These are phyloP conservation scores for Hydrolagus affinis DNA, from an alignment of 2,113 vertebrate genomes.

Conservation along the genomic window DNA sequence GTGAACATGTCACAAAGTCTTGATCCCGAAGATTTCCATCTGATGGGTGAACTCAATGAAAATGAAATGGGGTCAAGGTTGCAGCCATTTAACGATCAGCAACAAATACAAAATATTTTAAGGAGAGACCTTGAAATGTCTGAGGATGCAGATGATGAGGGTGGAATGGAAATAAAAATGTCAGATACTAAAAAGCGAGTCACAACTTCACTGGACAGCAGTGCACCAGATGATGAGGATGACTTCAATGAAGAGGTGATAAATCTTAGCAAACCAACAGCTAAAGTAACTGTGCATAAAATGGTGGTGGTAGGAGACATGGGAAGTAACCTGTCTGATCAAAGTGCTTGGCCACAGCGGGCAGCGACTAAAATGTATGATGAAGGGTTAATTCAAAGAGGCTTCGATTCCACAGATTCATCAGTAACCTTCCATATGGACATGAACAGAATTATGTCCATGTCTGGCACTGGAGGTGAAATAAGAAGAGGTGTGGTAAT, in stretches of 20 bases:
- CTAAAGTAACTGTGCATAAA: not conserved
- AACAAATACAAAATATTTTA: not conserved
- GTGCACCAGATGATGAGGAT: no score
- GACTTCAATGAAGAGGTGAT: not conserved
- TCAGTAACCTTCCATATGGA: constrained; percentile 76
- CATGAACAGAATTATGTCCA: constrained; percentile 45
- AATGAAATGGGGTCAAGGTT: constrained; percentile 49
- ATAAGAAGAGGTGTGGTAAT: constrained; percentile 39
- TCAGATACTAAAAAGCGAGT: constrained; percentile 43
- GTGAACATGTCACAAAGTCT: constrained; percentile 76
- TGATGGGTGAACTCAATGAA: constrained; percentile 41
- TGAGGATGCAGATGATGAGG: not conserved
- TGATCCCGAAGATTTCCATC: constrained; percentile 52
- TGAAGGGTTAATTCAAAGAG: not conserved
- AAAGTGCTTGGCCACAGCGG: not conserved
- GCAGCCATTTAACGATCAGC: constrained; percentile 36
- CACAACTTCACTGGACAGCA: not conserved
- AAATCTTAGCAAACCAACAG: not conserved
- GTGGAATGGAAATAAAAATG: constrained; percentile 41
- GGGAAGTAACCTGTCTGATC: not conserved
- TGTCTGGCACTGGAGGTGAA: constrained; percentile 37
- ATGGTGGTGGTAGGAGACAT: constrained; percentile 2
- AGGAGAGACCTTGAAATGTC: not conserved
- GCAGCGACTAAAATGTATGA: not conserved
- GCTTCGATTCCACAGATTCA: constrained; percentile 54